Evolutionary conservation across 2,113 vertebrate species (phyloP), one percentile per base, ranked within the genome.

Genomic region (Dipodomys stephensi): DNA sequence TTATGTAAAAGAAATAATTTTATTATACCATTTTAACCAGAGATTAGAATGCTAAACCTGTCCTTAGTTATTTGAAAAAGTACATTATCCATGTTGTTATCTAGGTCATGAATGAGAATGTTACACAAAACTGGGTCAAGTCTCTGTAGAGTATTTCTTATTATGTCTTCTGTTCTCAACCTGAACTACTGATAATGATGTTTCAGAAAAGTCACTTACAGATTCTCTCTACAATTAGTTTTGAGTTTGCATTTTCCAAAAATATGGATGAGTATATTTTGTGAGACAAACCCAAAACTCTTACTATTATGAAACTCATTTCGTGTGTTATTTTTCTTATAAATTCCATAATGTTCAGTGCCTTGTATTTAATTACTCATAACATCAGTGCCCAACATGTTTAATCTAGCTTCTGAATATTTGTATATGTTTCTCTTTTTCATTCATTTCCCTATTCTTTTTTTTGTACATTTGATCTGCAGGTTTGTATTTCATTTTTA

Each of bases 51-150:
- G n/a, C 19, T 91, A 62, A 67, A 6, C 10, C 20, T 72, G 67
- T 32, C 46, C 19, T 96, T 92, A 86, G 30, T 80, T 83, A 57
- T 16, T 57, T 57, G 53, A 81, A 90, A 86, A 39, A 76, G 10
- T 76, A 22, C 25, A 64, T 79, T 93, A 93, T 83, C 69, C 20
- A 76, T 83, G 72, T 62, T 90, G 35, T 60, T 90, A 88, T 92
- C 86, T 93, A 88, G 82, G 83, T 96, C 86, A 95, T 82, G 76
- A 91, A 93, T 87, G 67, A 95, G 91, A 95, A 90, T 88, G 67
- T 91, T 96, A 93, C 83, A 67, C 22, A 92, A 28, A 94, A 93
- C 57, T 94, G 71, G 76, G 68, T 77, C 68, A 94, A 49, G 81
- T 90, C 68, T 93, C 95, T 87, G 22, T 10, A 88, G 89, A 89